phyloP scores from a whole-genome alignment of 2,113 vertebrate species.

The Mugil cephalus region DNA sequence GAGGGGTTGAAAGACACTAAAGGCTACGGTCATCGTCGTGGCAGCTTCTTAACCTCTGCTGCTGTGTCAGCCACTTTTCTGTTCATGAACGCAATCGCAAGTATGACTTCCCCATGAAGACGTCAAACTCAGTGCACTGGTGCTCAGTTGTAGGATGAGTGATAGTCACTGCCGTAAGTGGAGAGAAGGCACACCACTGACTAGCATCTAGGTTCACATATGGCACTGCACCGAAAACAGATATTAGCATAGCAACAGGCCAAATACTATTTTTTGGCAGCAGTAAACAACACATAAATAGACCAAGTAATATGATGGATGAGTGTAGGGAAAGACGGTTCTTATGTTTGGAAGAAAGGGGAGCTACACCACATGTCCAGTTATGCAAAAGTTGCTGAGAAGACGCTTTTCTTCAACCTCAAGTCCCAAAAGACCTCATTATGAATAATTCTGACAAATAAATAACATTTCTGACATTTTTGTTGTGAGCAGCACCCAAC shows the following conservation, averaged over 20 bases:
- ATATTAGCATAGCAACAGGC: background rate
- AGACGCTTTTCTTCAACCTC: conserved; percentile 5
- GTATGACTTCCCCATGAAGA: background rate
- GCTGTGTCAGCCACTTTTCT: background rate
- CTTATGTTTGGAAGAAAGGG: conserved; percentile 9
- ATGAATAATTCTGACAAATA: too few species aligned
- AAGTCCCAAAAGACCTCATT: conserved; percentile 5
- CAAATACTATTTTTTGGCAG: background rate
- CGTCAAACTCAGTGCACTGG: background rate
- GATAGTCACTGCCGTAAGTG: background rate
- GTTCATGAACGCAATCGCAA: background rate
- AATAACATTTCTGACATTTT: conserved; percentile 5
- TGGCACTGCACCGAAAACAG: background rate
- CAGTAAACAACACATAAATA: conserved; percentile 2
- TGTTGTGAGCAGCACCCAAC: too few species aligned
- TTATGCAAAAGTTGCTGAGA: conserved; percentile 14
- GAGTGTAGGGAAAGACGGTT: background rate
- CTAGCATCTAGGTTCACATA: conserved; percentile 4
- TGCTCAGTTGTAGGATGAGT: background rate
- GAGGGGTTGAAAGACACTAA: too few species aligned
- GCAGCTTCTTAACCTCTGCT: background rate
- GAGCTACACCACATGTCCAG: conserved; percentile 34
- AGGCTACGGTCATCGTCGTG: background rate
- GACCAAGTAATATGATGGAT: too few species aligned
- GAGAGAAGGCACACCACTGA: background rate